Base-by-base conservation (phyloP, 2,888 invertebrate genomes). In the Tethea ocularis region DNA sequence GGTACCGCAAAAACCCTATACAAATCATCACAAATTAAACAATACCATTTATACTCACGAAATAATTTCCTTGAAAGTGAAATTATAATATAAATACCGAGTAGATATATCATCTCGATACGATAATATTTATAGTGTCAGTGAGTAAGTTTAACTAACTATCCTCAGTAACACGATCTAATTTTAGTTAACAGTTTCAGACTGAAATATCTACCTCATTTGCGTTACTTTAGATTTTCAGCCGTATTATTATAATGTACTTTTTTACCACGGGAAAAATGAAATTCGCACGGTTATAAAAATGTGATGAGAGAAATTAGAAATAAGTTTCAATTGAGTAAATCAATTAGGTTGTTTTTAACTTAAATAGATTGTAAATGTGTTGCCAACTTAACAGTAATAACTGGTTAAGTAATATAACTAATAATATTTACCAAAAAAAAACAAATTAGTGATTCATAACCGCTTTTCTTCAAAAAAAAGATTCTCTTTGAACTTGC, bases 51-150 rank as follows among this genome's bases (percentile, higher is more conserved):
- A 20, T 10, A 46, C 46, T 46, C 8, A 41, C 10, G 20, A 46
- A 26, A 29, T 26, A 17, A 54, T 29, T 52, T 51, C 53, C 22
- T 22, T 54, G 41, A 20, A 46, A 57, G 52, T 57, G 38, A 38
- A 51, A n/a, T n/a, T n/a, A n/a, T n/a, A n/a, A 55, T 54, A 23
- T 51, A 46, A 52, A 29, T 26, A 51, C 13, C n/a, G 1, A n/a
- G 10, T 38, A 20, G 15, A 41, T 20, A 56, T 26, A 56, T 74
- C 67, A 60, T 74, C 67, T 69, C 71, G 59, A 23, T 56, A 56
- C 51, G 63, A 80, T 82, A 83, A 83, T 83, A 82, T 83, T 83
- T 75, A 79, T 66, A 78, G 64, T 63, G 60, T 22, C 57, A 53
- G 58, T 24, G 61, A 61, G 72, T 71, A 75, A 77, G 78, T 82